Base-by-base conservation (phyloP, 2,888 invertebrate species). In the Autographa gamma region DNA sequence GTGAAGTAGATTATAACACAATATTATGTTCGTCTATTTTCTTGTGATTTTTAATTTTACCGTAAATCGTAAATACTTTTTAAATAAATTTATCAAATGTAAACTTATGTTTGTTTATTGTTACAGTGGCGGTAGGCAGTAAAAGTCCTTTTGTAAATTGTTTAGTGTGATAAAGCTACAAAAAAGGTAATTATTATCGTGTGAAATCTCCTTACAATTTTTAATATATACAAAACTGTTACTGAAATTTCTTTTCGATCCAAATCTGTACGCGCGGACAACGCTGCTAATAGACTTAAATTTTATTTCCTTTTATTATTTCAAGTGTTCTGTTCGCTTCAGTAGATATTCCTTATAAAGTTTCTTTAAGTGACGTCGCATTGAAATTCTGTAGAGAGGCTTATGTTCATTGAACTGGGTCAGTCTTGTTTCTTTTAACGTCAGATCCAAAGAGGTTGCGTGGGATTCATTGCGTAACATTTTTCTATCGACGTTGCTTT, bases 301-400 rank as follows among this genome's bases (percentile, higher is more conserved):
- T 77, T 78, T 72, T 76, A 69, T 79, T 81, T 79, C 34, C 52
- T 18, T 63, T 81, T 71, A 77, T 71, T 69, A 72, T 71, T 72
- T 59, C 65, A 68, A 74, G 60, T 66, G 63, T 62, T 71, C 62
- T 54, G 32, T 66, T 48, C 66, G 66, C 69, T 73, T 9, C 67
- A 73, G 66, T 70, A 73, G 74, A 72, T 70, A 80, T 72, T 84
- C 74, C 75, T 74, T 72, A 76, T 84, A 76, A 84, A 85, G 74
- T 76, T 76, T 72, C 74, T 81, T 68, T 59, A 76, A 80, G 77
- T 78, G 83, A 79, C 71, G 66, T 75, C 77, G 69, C 77, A 82
- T 85, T 85, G 80, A 78, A 79, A 85, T 84, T 82, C 82, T 76
- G 69, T 41, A 66, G 62, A 73, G 71, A 74, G 76, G 76, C 74